Evolutionary conservation across 2,113 vertebrate species (phyloP).

Genomic region (Atherinomorus stipes): DNA sequence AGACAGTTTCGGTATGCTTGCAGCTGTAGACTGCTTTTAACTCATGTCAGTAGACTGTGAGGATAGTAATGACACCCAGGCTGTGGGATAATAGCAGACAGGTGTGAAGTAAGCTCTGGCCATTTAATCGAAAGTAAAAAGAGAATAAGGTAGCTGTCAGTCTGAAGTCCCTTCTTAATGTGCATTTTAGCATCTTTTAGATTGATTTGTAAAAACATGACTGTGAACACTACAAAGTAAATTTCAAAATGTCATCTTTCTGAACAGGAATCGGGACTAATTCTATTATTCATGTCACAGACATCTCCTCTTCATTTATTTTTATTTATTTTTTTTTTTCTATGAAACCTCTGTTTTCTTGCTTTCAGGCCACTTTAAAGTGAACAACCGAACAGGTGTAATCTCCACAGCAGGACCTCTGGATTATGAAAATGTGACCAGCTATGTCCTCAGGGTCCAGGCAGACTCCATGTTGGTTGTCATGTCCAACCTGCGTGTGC

Average conservation of each 20-base stretch:
- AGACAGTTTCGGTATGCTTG: constrained; percentile 1
- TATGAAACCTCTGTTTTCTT: constrained; percentile 11
- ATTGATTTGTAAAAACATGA: neutral
- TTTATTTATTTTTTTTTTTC: neutral
- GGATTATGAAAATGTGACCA: constrained; percentile 88
- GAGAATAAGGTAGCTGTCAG: neutral
- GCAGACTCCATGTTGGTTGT: constrained; percentile 89
- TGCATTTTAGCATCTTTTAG: neutral
- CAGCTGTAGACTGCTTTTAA: constrained; percentile 12
- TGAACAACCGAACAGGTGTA: constrained; percentile 89
- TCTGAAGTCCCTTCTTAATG: neutral
- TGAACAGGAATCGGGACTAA: neutral
- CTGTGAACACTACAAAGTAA: neutral
- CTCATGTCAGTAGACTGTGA: constrained; percentile 33
- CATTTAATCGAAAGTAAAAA: neutral
- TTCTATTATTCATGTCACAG: neutral
- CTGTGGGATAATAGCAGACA: constrained; percentile 1
- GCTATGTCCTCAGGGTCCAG: constrained; percentile 88
- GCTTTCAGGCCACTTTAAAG: constrained; percentile 85
- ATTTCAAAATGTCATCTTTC: neutral
- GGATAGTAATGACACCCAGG: constrained; percentile 18
- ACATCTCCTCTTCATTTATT: neutral
- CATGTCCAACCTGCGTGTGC: constrained; percentile 87
- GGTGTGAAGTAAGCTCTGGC: constrained; percentile 14
- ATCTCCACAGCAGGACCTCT: constrained; percentile 85